Percentiles rank a stretch among this genome's conserved stretches.
These are phyloP conservation scores for Cryptocephalus primarius DNA, from an alignment of 2,888 invertebrate species.

Conservation along the genomic window DNA sequence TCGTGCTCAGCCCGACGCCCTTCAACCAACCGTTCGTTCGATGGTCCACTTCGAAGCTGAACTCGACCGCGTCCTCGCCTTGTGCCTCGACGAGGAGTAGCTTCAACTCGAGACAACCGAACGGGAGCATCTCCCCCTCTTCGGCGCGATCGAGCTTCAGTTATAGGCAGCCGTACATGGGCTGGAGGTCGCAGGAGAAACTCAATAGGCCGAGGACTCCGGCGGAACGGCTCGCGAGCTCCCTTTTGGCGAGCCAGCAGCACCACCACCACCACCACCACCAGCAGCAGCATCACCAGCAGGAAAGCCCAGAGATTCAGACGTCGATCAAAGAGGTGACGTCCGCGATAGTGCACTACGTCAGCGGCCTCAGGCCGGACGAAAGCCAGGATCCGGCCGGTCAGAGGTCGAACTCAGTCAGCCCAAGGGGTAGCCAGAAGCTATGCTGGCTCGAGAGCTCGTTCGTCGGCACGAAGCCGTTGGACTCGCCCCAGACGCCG, in stretches of 20 bases:
- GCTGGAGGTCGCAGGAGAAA: constrained; percentile 80
- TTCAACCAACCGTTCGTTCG: constrained; percentile 40
- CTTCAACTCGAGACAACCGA: constrained; percentile 50
- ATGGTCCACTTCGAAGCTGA: constrained; percentile 46
- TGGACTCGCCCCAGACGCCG: constrained; percentile 79
- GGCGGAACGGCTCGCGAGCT: constrained; percentile 68
- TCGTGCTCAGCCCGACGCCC: constrained; percentile 34
- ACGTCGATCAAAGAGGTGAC: constrained; percentile 87
- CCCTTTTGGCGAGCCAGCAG: constrained; percentile 38
- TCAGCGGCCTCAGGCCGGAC: constrained; percentile 57
- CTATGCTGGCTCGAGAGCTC: constrained; percentile 89
- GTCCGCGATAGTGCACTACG: constrained; percentile 86
- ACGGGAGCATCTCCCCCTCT: constrained; percentile 51
- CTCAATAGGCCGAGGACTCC: constrained; percentile 71
- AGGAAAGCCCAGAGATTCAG: constrained; percentile 55
- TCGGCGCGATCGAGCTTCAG: constrained; percentile 66
- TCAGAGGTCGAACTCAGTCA: constrained; percentile 28
- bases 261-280: constrained; percentile 9
- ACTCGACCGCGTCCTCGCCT: constrained; percentile 62
- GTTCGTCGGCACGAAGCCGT: constrained; percentile 75
- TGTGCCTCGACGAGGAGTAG: constrained; percentile 64
- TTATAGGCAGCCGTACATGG: constrained; percentile 79
- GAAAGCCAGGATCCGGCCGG: constrained; percentile 27
- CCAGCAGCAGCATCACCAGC: constrained; percentile 17
- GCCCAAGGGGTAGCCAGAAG: constrained; percentile 54